Evolutionary conservation across 2,113 vertebrate species (phyloP).

Genomic region (human): DNA sequence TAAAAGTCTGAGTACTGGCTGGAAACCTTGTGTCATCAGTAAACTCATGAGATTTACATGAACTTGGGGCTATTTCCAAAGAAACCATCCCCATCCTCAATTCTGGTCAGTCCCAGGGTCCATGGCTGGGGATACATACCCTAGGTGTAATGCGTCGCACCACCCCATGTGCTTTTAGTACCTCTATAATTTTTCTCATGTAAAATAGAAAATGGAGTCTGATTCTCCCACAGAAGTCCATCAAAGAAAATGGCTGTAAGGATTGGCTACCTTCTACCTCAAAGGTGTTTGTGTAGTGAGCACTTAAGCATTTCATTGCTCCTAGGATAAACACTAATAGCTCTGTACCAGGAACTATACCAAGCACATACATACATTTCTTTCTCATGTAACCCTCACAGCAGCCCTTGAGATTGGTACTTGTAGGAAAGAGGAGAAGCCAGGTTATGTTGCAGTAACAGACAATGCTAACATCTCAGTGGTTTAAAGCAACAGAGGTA

Average conservation of each 20-base stretch:
- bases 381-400: neutral
- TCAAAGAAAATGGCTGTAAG: neutral
- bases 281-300: neutral
- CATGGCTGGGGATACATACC: neutral
- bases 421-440: neutral
- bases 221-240: neutral
- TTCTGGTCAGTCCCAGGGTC: neutral
- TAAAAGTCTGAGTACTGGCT: neutral
- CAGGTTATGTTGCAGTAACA: neutral
- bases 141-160: neutral
- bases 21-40: neutral
- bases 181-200: neutral
- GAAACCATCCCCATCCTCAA: neutral
- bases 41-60: neutral
- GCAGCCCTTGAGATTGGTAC: neutral
- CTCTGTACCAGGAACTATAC: neutral
- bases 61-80: neutral
- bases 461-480: neutral
- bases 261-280: neutral
- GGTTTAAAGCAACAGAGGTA: neutral
- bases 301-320: neutral
- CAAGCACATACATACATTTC: neutral
- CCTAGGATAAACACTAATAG: neutral
- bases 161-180: neutral
- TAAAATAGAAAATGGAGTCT: neutral